Evolutionary conservation across 2,888 invertebrate species (phyloP).

Genomic region (Diaphora mendica): DNA sequence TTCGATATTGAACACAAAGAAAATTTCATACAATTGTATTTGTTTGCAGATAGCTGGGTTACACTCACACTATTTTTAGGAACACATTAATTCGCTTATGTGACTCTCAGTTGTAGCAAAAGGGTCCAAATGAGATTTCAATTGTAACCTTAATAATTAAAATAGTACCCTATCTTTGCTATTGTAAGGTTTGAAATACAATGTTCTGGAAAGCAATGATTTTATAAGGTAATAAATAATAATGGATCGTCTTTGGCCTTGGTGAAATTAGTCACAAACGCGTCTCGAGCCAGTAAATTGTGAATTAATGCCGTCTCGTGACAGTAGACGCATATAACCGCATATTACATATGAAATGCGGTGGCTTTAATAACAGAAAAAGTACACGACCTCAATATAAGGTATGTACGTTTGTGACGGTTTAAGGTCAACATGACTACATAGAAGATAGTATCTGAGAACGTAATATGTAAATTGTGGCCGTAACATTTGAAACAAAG

Average conservation of each 20-base stretch:
- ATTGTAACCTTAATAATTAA: conserved; percentile 43
- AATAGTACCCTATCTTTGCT: conserved; percentile 57
- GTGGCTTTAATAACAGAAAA: conserved; percentile 44
- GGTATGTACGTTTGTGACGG: conserved; percentile 20
- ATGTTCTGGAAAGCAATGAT: conserved; percentile 54
- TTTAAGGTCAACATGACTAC: conserved; percentile 22
- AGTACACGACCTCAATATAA: conserved; percentile 34
- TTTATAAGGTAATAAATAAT: conserved; percentile 83
- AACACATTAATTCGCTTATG: conserved; percentile 68
- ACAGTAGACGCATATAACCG: conserved; percentile 55
- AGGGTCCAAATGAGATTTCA: conserved; percentile 72
- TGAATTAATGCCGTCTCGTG: conserved; percentile 64
- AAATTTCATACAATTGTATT: conserved; percentile 52
- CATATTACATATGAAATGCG: conserved; percentile 50
- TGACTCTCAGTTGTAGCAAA: conserved; percentile 73
- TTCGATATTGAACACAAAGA: conserved; percentile 46
- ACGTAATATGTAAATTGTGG: conserved; percentile 22
- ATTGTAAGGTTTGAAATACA: conserved; percentile 58
- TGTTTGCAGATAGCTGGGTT: conserved; percentile 55
- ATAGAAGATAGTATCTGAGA: conserved; percentile 24
- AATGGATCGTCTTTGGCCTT: conserved; percentile 83
- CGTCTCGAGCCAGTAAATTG: conserved; percentile 61
- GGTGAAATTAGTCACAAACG: conserved; percentile 78
- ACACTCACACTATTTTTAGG: conserved; percentile 73
- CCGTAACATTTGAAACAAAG: conserved; percentile 26